These are phyloP conservation scores for Coenonympha glycerion DNA, from an alignment of 2,888 invertebrate genomes.

Conservation along the genomic window DNA sequence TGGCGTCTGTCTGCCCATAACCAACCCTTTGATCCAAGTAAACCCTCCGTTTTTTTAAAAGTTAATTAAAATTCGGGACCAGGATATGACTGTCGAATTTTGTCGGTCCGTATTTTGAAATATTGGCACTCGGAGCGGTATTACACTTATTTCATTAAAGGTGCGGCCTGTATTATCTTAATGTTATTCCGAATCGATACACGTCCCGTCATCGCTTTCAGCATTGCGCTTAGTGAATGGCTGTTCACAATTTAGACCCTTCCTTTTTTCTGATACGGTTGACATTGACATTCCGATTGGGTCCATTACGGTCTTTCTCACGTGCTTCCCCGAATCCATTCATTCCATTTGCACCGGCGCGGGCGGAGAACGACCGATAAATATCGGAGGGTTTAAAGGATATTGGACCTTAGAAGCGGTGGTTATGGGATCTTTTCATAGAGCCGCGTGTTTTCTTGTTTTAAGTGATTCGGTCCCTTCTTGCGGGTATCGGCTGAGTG, in stretches of 20 bases:
- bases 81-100: neutral
- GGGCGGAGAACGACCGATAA: slow-evolving; percentile 31
- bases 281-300: slow-evolving; percentile 62
- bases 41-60: slow-evolving; percentile 1
- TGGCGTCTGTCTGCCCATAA: slow-evolving; percentile 47
- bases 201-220: slow-evolving; percentile 28
- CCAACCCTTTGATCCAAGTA: slow-evolving; percentile 21
- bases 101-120: neutral
- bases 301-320: slow-evolving; percentile 57
- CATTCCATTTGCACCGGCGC: slow-evolving; percentile 48
- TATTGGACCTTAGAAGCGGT: slow-evolving; percentile 40
- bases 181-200: slow-evolving; percentile 22
- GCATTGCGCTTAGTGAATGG: slow-evolving; percentile 41
- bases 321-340: slow-evolving; percentile 68
- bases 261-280: slow-evolving; percentile 51
- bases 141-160: neutral
- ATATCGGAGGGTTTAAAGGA: slow-evolving; percentile 27
- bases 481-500: slow-evolving; percentile 43
- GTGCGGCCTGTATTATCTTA: slow-evolving; percentile 24
- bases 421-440: slow-evolving; percentile 25
- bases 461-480: slow-evolving; percentile 37
- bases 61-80: slow-evolving; percentile 18
- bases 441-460: slow-evolving; percentile 24
- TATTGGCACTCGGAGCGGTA: neutral
- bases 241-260: slow-evolving; percentile 42